Evolutionary conservation across 2,113 vertebrate genomes (phyloP).

Genomic region (Calyptomena viridis): DNA sequence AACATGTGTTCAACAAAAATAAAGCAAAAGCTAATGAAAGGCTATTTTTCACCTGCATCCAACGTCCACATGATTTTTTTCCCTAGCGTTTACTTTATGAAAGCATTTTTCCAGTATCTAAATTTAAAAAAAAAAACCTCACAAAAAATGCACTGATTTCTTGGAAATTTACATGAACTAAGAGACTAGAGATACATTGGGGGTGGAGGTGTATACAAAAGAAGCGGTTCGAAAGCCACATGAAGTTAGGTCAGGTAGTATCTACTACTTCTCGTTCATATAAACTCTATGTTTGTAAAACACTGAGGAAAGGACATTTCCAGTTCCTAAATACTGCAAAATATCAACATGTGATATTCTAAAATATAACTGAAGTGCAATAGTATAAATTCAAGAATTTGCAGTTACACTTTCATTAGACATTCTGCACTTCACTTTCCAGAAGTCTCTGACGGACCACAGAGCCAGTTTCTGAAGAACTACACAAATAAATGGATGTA

Average conservation of each 20-base stretch:
- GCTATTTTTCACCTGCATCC: background rate
- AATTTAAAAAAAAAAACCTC: background rate
- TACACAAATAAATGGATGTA: background rate
- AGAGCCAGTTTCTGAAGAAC: background rate
- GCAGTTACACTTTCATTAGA: background rate
- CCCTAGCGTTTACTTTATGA: background rate
- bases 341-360: background rate
- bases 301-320: background rate
- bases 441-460: background rate
- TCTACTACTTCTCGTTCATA: background rate
- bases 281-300: background rate
- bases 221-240: background rate
- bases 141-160: background rate
- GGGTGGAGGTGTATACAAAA: rapidly evolving
- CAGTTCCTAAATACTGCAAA: background rate
- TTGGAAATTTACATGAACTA: background rate
- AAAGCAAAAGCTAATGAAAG: background rate
- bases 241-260: background rate
- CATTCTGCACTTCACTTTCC: background rate
- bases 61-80: background rate
- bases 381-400: background rate
- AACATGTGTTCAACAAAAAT: background rate
- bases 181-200: background rate
- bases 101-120: background rate
- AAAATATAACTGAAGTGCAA: background rate